Evolutionary conservation across 2,888 invertebrate species (phyloP).

Genomic region (Scaptomyza reducta): DNA sequence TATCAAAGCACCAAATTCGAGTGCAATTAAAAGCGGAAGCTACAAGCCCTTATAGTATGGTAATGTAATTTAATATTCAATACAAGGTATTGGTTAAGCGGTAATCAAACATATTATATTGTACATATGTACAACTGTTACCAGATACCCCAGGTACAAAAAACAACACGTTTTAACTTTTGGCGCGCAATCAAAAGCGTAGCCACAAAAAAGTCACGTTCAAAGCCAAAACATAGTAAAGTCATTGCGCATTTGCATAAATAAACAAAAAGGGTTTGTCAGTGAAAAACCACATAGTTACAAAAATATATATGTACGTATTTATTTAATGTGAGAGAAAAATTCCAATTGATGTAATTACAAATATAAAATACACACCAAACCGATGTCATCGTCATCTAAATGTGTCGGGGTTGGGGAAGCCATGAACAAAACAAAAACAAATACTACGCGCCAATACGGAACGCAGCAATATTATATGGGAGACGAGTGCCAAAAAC

Average conservation of each 20-base stretch:
- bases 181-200: conserved; percentile 32
- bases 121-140: background rate
- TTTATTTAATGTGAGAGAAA: conserved; percentile 3
- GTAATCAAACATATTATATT: conserved; percentile 14
- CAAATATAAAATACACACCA: conserved; percentile 24
- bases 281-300: background rate
- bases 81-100: conserved; percentile 27
- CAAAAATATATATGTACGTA: background rate
- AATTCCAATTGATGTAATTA: conserved; percentile 24
- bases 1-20: conserved; percentile 32
- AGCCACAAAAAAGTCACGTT: conserved; percentile 38
- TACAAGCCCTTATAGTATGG: conserved; percentile 8
- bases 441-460: conserved; percentile 37
- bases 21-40: conserved; percentile 61
- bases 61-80: conserved; percentile 33
- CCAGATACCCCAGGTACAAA: conserved; percentile 15
- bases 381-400: conserved; percentile 50
- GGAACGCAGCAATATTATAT: conserved; percentile 29
- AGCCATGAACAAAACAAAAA: conserved; percentile 40
- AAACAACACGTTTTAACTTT: conserved; percentile 31
- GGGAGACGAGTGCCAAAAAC: conserved; percentile 54
- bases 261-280: conserved; percentile 22
- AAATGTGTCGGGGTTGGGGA: conserved; percentile 52
- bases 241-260: conserved; percentile 40
- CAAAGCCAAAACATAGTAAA: conserved; percentile 20